Evolutionary conservation across 92 coral and sea anemone genomes (phyloP), one percentile per base, ranked within the genome.

Genomic region (Porites rus): DNA sequence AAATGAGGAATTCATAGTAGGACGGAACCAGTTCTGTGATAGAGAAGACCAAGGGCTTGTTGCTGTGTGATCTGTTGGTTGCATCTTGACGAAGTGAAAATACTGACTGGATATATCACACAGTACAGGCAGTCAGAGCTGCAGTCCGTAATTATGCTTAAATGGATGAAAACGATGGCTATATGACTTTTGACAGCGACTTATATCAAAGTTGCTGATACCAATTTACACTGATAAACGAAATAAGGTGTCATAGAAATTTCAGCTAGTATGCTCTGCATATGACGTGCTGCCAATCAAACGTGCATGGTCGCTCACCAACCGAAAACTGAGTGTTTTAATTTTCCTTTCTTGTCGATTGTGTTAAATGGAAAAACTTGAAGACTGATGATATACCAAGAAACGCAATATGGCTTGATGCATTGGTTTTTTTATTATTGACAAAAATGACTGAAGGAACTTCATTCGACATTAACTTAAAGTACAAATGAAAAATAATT

Each of bases 131-230:
- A 25, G 63, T 21, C 69, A 67, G 69, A 51, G 5, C 14, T n/a
- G n/a, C n/a, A 25, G 10, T 22, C 63, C 24, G 66, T 50, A 24
- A 31, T 12, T 25, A 51, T 6, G 58, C 68, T 18, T 5, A 12
- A 25, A 31, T 19, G 51, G 19, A 53, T 56, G 51, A 28, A 13
- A 24, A 24, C 60, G 61, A 46, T 14, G 51, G 8, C 60, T 65
- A 53, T 58, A 81, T 69, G 66, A 31, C 50, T 81, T 81, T 52
- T 52, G 20, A 71, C 69, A 14, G 56, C 59, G 67, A 17, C 52
- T 83, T 62, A 18, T 24, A 65, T 83, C 80, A 83, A 51, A 21
- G 13, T 52, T 83, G 62, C 74, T 83, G 87, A 63, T 83, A 83
- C 51, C 20, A 73, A 60, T 63, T 83, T 24, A 51, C 78, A 13